These are phyloP conservation scores for Gavia stellata DNA, from an alignment of 2,113 vertebrate species.

Conservation along the genomic window DNA sequence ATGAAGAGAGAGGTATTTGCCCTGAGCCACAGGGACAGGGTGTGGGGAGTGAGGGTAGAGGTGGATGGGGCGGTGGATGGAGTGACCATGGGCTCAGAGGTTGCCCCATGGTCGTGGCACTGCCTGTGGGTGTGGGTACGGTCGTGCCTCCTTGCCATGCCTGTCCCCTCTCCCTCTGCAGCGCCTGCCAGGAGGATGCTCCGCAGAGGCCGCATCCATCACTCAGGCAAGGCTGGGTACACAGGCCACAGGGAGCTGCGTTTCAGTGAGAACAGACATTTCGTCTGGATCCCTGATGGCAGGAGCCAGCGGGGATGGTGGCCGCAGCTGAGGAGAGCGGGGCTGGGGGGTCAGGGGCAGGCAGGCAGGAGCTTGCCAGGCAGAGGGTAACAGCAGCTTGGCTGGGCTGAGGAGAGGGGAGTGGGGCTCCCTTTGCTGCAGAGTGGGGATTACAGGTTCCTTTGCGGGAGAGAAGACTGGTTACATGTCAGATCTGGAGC, in stretches of 20 bases:
- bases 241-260: accelerated
- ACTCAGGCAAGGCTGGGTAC: background rate
- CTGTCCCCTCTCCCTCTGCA: accelerated
- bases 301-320: background rate
- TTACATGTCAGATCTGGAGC: background rate
- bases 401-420: background rate
- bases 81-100: background rate
- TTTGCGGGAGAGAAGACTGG: background rate
- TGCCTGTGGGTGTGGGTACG: accelerated
- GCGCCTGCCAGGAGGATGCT: background rate
- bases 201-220: background rate
- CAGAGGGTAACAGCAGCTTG: background rate
- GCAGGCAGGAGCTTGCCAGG: background rate
- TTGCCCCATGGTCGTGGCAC: accelerated
- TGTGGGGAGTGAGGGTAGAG: background rate
- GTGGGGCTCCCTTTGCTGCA: background rate
- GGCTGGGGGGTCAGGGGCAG: background rate
- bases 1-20: accelerated
- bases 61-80: too few species aligned
- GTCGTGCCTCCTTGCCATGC: accelerated
- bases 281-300: accelerated
- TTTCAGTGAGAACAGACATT: background rate
- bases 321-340: accelerated
- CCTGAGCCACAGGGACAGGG: background rate
- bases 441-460: background rate